Evolutionary conservation across 2,888 invertebrate species (phyloP).

Genomic region (Tryphoninae sp.): DNA sequence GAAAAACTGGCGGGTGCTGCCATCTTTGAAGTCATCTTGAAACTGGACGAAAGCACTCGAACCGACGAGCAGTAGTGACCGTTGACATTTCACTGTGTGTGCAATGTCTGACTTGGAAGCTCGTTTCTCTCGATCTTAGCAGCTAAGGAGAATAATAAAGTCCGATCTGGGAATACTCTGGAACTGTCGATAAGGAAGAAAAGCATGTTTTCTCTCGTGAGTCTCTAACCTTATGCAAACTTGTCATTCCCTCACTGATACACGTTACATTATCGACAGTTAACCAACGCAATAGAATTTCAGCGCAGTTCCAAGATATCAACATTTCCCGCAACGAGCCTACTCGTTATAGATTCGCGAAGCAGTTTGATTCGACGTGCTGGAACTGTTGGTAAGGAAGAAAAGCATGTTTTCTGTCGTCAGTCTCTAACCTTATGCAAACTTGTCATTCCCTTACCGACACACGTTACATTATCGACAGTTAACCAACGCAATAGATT

Average conservation of each 20-base stretch:
- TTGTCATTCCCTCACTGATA: not conserved
- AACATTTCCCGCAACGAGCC: constrained; percentile 19
- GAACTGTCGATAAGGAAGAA: no score
- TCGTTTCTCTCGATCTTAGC: not conserved
- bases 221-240: no score
- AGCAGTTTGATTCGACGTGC: not conserved
- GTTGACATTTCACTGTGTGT: no score
- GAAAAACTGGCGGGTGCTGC: not conserved
- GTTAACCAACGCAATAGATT: not conserved
- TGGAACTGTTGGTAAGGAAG: no score
- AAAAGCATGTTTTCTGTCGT: no score
- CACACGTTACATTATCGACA: not conserved
- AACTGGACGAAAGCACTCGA: no score
- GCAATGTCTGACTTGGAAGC: not conserved
- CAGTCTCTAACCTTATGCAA: no score
- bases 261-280: not conserved
- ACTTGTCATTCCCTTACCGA: not conserved
- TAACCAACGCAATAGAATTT: not conserved
- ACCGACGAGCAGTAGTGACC: no score
- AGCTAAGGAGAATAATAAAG: not conserved
- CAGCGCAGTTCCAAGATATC: not conserved
- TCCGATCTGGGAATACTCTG: no score
- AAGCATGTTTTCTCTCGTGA: no score
- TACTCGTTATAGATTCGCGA: not conserved
- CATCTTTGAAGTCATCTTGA: no score